Percentiles rank a stretch among this genome's conserved stretches.
These are phyloP conservation scores for Polymixis flavicincta DNA, from an alignment of 2,888 invertebrate species.

Conservation along the genomic window DNA sequence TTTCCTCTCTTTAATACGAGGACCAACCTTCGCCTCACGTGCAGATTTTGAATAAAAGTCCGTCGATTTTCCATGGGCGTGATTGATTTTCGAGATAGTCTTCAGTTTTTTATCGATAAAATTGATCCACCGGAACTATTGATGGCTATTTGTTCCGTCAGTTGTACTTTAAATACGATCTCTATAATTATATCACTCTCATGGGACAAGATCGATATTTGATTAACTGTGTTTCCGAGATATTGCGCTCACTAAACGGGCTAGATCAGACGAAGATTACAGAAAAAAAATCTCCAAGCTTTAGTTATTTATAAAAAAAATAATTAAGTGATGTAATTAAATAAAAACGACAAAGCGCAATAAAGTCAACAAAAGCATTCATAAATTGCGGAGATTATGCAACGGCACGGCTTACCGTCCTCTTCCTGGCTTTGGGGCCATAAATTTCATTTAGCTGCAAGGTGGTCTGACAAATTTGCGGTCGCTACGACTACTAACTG, in stretches of 20 bases:
- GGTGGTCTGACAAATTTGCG: constrained; percentile 91
- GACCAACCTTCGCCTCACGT: constrained; percentile 88
- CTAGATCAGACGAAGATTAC: neutral
- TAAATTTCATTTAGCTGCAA: constrained; percentile 89
- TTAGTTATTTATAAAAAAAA: constrained; percentile 54
- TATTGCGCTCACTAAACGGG: neutral
- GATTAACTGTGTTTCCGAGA: neutral
- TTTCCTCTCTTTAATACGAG: constrained; percentile 90
- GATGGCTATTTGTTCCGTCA: constrained; percentile 68
- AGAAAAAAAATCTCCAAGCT: constrained; percentile 7
- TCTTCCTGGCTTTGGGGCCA: constrained; percentile 87
- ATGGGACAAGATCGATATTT: neutral
- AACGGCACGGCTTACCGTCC: constrained; percentile 87
- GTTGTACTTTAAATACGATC: constrained; percentile 54
- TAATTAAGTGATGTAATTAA: constrained; percentile 72
- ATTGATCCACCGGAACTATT: constrained; percentile 77
- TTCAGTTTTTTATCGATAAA: constrained; percentile 76
- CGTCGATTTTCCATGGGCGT: constrained; percentile 88
- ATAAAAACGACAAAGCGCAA: constrained; percentile 82
- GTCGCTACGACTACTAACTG: constrained; percentile 80
- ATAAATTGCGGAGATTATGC: constrained; percentile 89
- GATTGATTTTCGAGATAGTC: constrained; percentile 89
- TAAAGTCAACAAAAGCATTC: constrained; percentile 84
- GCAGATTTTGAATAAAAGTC: constrained; percentile 86
- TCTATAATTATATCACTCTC: constrained; percentile 35